A percentile compares a stretch with the other conserved stretches of the same genome.
These are phyloP conservation scores for Xestia xanthographa DNA, from an alignment of 2,888 invertebrate genomes.

Conservation along the genomic window DNA sequence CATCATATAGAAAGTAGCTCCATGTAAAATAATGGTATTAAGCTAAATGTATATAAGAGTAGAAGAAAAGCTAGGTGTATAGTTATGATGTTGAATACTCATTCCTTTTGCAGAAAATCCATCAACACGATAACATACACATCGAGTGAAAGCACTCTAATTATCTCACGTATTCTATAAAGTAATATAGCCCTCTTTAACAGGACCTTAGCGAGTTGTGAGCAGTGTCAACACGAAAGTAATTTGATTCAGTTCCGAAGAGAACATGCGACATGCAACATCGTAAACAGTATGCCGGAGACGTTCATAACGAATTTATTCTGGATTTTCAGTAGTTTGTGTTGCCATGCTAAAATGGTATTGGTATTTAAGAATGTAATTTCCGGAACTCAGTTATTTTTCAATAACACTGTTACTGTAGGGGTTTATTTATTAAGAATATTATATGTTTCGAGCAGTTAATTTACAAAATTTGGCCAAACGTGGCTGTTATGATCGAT, in stretches of 20 bases:
- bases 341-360: not conserved
- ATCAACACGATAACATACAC: not conserved
- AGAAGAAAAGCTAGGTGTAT: not conserved
- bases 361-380: constrained; percentile 6
- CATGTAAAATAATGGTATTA: not conserved
- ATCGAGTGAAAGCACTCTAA: constrained; percentile 30
- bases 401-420: no score
- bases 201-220: constrained; percentile 37
- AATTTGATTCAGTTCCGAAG: constrained; percentile 60
- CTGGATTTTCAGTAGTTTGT: constrained; percentile 25
- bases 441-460: not conserved
- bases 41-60: not conserved
- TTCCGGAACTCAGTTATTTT: not conserved
- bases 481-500: not conserved
- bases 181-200: constrained; percentile 46
- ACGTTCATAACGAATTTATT: constrained; percentile 39
- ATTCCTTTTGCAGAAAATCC: not conserved
- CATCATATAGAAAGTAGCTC: not conserved
- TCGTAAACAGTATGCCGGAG: constrained; percentile 47
- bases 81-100: not conserved
- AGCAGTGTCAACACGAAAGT: constrained; percentile 60
- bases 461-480: not conserved
- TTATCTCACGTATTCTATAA: constrained; percentile 38
- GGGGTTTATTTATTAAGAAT: no score
- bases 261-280: constrained; percentile 50